Conservation (phyloP, 2,113 vertebrate genomes). For the Pungitius pungitius region DNA sequence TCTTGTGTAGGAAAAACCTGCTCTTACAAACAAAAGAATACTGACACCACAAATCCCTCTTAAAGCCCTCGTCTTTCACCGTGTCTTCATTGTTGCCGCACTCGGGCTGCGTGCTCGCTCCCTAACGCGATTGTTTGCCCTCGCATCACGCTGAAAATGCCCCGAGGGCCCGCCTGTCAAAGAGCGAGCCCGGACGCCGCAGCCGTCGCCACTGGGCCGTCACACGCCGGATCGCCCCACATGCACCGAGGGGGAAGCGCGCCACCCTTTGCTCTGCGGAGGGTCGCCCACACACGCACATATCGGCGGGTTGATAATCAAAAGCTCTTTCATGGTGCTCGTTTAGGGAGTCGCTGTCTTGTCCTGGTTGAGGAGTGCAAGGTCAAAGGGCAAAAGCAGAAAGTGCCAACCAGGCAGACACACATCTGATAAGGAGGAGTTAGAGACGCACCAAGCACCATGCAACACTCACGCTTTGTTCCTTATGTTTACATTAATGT, state of each 20-base stretch:
- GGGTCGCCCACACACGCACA: conserved; percentile 17
- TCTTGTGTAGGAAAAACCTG: conserved; percentile 35
- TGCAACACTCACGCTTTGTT: too few relatives aligned
- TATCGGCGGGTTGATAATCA: too few relatives aligned
- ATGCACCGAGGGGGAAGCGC: conserved; percentile 26
- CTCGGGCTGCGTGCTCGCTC: conserved; percentile 56
- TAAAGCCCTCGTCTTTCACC: conserved; percentile 45
- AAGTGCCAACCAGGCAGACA: too few relatives aligned
- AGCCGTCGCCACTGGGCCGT: conserved; percentile 21
- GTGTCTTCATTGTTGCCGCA: conserved; percentile 35
- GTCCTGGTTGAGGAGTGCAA: too few relatives aligned
- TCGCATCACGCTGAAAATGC: conserved; percentile 55
- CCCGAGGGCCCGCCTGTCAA: conserved; percentile 57
- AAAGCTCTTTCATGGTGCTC: too few relatives aligned
- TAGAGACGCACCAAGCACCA: too few relatives aligned
- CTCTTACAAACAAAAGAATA: conserved; percentile 2
- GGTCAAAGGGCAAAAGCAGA: too few relatives aligned
- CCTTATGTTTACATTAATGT: too few relatives aligned
- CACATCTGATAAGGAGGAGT: too few relatives aligned
- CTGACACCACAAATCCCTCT: conserved; percentile 29
- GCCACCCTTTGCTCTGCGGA: conserved; percentile 20
- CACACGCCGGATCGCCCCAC: conserved; percentile 17
- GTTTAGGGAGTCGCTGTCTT: too few relatives aligned
- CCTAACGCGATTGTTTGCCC: conserved; percentile 69
- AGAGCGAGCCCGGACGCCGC: conserved; percentile 12